These are phyloP conservation scores for Leptinotarsa peninsularis DNA, from an alignment of 2,888 invertebrate species.

Conservation along the genomic window DNA sequence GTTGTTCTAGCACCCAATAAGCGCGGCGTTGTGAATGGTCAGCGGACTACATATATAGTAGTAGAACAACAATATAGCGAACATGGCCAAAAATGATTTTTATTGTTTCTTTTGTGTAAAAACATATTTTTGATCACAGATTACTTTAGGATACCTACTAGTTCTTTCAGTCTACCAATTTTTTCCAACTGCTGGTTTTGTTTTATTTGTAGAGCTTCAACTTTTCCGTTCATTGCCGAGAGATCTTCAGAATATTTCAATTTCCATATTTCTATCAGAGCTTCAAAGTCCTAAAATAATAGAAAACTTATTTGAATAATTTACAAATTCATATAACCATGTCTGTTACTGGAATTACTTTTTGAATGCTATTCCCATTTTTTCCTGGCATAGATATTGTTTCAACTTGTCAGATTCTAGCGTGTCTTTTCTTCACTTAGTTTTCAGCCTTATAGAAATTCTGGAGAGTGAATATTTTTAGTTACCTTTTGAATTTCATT, in stretches of 20 bases:
- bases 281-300: constrained; percentile 59
- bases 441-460: too few relatives aligned
- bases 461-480: not conserved
- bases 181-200: constrained; percentile 60
- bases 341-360: too few relatives aligned
- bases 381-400: too few relatives aligned
- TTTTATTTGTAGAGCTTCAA: constrained; percentile 61
- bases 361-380: too few relatives aligned
- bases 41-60: too few relatives aligned
- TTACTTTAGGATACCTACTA: constrained; percentile 51
- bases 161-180: constrained; percentile 57
- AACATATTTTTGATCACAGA: constrained; percentile 26
- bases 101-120: not conserved
- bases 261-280: constrained; percentile 62
- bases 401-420: too few relatives aligned
- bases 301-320: too few relatives aligned
- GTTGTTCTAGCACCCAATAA: too few relatives aligned
- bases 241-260: constrained; percentile 62
- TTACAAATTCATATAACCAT: too few relatives aligned
- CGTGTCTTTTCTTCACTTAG: too few relatives aligned
- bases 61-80: too few relatives aligned
- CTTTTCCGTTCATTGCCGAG: constrained; percentile 59
- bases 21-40: too few relatives aligned
- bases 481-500: constrained; percentile 55
- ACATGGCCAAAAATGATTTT: not conserved